A percentile compares a stretch with the other conserved stretches of the same genome.
These are phyloP conservation scores for Jordanella pulchra DNA, from an alignment of 2,797 vertebrate genomes.

Conservation along the genomic window DNA sequence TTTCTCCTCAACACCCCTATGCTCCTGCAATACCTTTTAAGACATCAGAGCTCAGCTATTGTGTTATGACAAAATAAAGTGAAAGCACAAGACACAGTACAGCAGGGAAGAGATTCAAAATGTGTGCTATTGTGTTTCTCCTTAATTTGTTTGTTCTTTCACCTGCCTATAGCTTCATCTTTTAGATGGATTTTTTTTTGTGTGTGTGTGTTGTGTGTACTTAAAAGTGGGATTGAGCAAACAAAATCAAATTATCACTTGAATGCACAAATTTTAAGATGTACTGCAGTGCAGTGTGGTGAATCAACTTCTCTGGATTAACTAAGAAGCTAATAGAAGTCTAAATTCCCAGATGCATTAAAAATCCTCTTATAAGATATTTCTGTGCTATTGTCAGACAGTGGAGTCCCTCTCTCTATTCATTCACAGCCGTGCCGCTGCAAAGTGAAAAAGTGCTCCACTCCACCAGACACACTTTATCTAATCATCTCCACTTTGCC, in stretches of 20 bases:
- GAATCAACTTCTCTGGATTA: slow-evolving; percentile 40
- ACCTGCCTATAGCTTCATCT: slow-evolving; percentile 26
- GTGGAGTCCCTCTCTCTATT: slow-evolving; percentile 46
- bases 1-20: slow-evolving; percentile 73
- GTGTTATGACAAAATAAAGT: slow-evolving; percentile 70
- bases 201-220: too few species aligned
- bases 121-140: slow-evolving; percentile 53
- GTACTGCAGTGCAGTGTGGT: neutral
- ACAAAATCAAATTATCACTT: slow-evolving; percentile 4
- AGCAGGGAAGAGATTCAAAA: slow-evolving; percentile 56
- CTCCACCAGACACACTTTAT: slow-evolving; percentile 77
- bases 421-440: slow-evolving; percentile 53
- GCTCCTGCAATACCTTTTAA: slow-evolving; percentile 75
- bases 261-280: slow-evolving; percentile 2
- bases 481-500: slow-evolving; percentile 79
- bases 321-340: slow-evolving; percentile 44
- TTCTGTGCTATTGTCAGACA: slow-evolving; percentile 48
- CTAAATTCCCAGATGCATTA: slow-evolving; percentile 39
- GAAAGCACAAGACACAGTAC: slow-evolving; percentile 51
- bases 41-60: slow-evolving; percentile 72
- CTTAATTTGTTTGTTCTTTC: slow-evolving; percentile 53
- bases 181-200: neutral
- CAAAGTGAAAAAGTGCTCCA: slow-evolving; percentile 71
- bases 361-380: slow-evolving; percentile 41
- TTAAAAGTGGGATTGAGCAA: neutral